These are phyloP conservation scores for Riparia riparia DNA, from an alignment of 2,113 vertebrate species.

Conservation along the genomic window DNA sequence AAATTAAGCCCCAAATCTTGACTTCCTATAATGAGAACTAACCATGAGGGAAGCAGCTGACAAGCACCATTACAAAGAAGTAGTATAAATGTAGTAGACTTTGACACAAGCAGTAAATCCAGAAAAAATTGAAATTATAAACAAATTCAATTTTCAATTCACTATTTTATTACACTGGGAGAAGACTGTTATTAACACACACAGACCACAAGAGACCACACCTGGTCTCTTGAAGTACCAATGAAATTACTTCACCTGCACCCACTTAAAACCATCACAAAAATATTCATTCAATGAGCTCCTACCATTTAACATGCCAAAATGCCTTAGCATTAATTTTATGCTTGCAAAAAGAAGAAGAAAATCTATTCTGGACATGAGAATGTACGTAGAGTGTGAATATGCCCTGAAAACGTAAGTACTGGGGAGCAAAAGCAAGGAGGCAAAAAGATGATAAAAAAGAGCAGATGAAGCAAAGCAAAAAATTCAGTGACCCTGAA, in stretches of 20 bases:
- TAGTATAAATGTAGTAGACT: neutral
- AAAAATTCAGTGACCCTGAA: slow-evolving; percentile 15
- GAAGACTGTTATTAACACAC: neutral
- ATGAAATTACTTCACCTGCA: slow-evolving; percentile 5
- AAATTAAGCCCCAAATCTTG: slow-evolving; percentile 14
- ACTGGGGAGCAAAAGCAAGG: neutral
- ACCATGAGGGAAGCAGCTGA: slow-evolving; percentile 52
- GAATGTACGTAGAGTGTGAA: neutral
- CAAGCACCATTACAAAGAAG: slow-evolving; percentile 39
- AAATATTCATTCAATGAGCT: neutral
- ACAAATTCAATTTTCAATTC: neutral
- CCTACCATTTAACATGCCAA: neutral
- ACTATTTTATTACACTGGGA: neutral
- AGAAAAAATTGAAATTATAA: neutral
- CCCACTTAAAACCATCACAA: neutral
- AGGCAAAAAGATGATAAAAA: neutral
- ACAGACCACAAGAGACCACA: neutral
- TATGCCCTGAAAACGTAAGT: neutral
- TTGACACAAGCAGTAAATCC: neutral
- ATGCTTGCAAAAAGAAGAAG: neutral
- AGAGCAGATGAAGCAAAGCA: neutral
- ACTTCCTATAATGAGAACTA: slow-evolving; percentile 40
- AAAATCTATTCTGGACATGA: slow-evolving; percentile 5
- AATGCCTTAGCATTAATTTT: slow-evolving; percentile 43
- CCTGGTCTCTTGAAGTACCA: neutral